Evolutionary conservation across 92 coral and sea anemone genomes (phyloP).

Genomic region (Parazoanthus swiftii): DNA sequence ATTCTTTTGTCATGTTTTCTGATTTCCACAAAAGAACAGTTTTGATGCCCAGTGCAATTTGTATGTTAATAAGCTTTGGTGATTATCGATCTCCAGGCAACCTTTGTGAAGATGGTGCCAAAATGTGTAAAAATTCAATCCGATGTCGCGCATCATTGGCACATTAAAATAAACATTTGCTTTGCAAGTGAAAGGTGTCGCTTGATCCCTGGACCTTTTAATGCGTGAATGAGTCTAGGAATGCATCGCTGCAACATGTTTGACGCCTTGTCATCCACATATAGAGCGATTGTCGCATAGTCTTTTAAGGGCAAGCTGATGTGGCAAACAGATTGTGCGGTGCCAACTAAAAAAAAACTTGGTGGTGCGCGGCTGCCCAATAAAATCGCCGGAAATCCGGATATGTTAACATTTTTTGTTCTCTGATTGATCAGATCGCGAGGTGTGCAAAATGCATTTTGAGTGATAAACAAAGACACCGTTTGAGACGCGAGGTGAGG

Average conservation of each 20-base stretch:
- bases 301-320: background rate
- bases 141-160: conserved; percentile 22
- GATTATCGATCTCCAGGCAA: conserved; percentile 31
- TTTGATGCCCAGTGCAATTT: background rate
- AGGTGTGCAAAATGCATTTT: background rate
- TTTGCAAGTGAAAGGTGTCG: background rate
- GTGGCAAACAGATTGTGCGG: conserved; percentile 8
- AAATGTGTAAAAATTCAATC: conserved; percentile 1
- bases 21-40: no score
- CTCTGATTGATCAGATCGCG: conserved; percentile 31
- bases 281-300: background rate
- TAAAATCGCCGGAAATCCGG: conserved; percentile 39
- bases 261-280: background rate
- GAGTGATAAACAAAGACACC: conserved; percentile 31
- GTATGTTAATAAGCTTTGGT: background rate
- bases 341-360: background rate
- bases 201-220: background rate
- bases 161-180: conserved; percentile 30
- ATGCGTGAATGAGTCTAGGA: conserved; percentile 20
- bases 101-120: conserved; percentile 19
- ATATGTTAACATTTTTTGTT: conserved; percentile 19
- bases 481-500: background rate
- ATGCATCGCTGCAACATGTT: background rate
- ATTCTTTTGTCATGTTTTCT: no score
- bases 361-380: background rate